phyloP scores from a whole-genome alignment of 2,888 invertebrate genomes.

The Lepeophtheirus nordmannii region DNA sequence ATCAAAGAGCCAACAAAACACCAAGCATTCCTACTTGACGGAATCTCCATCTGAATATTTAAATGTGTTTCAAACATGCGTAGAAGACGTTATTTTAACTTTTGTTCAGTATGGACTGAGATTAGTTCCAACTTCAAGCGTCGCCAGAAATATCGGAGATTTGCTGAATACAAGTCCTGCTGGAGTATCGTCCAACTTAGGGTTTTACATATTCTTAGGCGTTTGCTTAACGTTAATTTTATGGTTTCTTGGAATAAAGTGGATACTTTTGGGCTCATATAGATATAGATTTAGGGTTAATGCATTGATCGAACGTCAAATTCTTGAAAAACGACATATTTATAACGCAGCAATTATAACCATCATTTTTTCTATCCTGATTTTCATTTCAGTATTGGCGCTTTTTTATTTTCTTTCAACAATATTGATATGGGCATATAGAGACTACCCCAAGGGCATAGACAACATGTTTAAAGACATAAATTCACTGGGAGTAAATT shows the following conservation, averaged over 20 bases:
- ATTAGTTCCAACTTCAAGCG: neutral
- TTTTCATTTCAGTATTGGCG: neutral
- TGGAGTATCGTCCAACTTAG: neutral
- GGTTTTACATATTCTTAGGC: neutral
- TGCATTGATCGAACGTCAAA: neutral
- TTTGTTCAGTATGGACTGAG: slow-evolving; percentile 3
- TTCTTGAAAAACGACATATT: neutral
- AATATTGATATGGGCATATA: neutral
- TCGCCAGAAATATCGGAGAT: neutral
- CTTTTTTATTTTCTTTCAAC: neutral
- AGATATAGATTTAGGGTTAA: neutral
- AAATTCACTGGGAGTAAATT: neutral
- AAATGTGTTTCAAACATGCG: neutral
- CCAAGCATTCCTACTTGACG: neutral
- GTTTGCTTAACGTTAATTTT: neutral
- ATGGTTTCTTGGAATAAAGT: neutral
- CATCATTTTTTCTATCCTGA: neutral
- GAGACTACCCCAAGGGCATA: neutral
- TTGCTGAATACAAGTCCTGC: neutral
- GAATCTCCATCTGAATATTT: neutral
- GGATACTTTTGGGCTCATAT: neutral
- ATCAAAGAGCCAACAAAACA: too few species aligned
- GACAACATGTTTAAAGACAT: neutral
- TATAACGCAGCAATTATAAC: neutral
- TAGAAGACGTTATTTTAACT: neutral